These are phyloP conservation scores for Apeltes quadracus DNA, from an alignment of 2,113 vertebrate genomes.

Conservation along the genomic window DNA sequence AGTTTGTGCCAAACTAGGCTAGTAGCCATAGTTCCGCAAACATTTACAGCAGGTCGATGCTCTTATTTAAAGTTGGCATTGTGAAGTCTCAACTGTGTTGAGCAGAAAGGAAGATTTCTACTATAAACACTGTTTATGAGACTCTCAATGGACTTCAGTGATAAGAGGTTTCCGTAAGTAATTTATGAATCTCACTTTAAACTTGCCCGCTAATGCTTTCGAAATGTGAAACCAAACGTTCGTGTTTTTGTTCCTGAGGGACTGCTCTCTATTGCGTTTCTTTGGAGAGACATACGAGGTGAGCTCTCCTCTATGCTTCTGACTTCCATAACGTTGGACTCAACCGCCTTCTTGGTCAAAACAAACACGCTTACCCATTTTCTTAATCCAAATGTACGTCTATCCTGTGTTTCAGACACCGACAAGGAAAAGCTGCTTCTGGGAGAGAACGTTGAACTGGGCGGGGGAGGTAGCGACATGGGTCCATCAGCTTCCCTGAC, in stretches of 20 bases:
- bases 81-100: too few relatives aligned
- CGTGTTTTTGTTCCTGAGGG: background rate
- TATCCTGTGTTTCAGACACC: conserved; percentile 66
- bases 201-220: background rate
- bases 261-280: too few relatives aligned
- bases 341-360: background rate
- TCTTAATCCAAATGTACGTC: background rate
- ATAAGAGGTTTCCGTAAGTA: background rate
- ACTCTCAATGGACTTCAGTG: background rate
- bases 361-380: too few relatives aligned
- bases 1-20: background rate
- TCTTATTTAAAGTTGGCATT: background rate
- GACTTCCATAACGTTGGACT: too few relatives aligned
- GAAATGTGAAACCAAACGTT: background rate
- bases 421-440: conserved; percentile 77
- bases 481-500: conserved; percentile 92
- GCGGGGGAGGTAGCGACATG: conserved; percentile 71
- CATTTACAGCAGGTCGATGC: background rate
- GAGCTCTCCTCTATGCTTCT: background rate
- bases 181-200: background rate
- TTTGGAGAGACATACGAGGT: background rate
- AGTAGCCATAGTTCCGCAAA: background rate
- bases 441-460: conserved; percentile 44
- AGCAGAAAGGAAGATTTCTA: background rate
- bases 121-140: background rate